phyloP scores from a whole-genome alignment of 2,113 vertebrate species.

The Ovis canadensis region DNA sequence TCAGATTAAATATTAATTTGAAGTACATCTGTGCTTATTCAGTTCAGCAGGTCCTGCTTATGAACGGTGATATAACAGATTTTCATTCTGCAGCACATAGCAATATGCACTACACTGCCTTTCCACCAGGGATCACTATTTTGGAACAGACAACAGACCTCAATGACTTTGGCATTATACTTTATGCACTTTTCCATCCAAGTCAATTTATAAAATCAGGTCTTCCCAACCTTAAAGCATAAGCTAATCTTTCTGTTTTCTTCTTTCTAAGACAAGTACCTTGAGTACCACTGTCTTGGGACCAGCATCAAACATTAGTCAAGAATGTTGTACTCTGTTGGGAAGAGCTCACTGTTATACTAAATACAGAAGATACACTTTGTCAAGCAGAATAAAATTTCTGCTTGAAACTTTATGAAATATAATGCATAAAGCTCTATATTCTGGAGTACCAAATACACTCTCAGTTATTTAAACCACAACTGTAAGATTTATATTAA shows the following conservation, averaged over 20 bases:
- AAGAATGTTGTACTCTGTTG: slow-evolving; percentile 28
- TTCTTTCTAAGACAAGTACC: slow-evolving; percentile 24
- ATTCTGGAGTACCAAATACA: slow-evolving; percentile 25
- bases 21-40: slow-evolving; percentile 69
- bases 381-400: not conserved
- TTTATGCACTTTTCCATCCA: slow-evolving; percentile 57
- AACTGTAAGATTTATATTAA: not conserved
- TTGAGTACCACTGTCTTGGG: not conserved
- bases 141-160: slow-evolving; percentile 28
- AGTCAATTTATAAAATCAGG: slow-evolving; percentile 39
- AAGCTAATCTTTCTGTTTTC: slow-evolving; percentile 1
- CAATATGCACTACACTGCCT: slow-evolving; percentile 26
- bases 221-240: slow-evolving; percentile 20
- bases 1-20: slow-evolving; percentile 81
- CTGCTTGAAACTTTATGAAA: not conserved
- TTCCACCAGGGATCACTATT: slow-evolving; percentile 49
- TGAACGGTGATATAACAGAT: slow-evolving; percentile 10
- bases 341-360: slow-evolving; percentile 34
- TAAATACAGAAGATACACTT: slow-evolving; percentile 2
- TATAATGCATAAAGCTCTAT: not conserved
- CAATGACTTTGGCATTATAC: slow-evolving; percentile 45
- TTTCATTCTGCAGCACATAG: slow-evolving; percentile 28
- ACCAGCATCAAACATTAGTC: slow-evolving; percentile 1
- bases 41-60: slow-evolving; percentile 45
- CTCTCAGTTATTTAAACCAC: not conserved